Evolutionary conservation across 2,888 invertebrate genomes (phyloP).

Genomic region (Pycnomerus fuliginosus): DNA sequence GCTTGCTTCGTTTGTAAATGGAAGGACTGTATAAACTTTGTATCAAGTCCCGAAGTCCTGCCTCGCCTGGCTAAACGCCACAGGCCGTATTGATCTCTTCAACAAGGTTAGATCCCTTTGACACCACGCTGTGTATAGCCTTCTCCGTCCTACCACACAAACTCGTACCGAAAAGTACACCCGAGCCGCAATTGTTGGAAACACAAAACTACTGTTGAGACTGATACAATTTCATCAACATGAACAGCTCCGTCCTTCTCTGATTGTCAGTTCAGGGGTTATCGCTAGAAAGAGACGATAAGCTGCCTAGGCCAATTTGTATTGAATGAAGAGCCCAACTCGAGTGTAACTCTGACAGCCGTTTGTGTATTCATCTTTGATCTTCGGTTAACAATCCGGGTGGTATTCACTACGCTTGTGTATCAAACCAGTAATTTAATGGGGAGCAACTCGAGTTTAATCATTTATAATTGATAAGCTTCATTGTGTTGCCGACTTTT

Average conservation of each 20-base stretch:
- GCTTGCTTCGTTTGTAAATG: slow-evolving; percentile 31
- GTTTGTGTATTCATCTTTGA: slow-evolving; percentile 47
- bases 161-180: slow-evolving; percentile 22
- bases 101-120: slow-evolving; percentile 49
- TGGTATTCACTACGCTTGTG: slow-evolving; percentile 37
- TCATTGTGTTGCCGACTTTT: no score
- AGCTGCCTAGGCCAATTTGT: slow-evolving; percentile 30
- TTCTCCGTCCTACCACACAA: slow-evolving; percentile 37
- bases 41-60: slow-evolving; percentile 49
- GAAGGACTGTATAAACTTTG: slow-evolving; percentile 43
- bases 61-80: slow-evolving; percentile 49
- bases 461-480: slow-evolving; percentile 15
- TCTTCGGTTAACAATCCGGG: slow-evolving; percentile 45
- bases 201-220: slow-evolving; percentile 30
- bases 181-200: slow-evolving; percentile 26
- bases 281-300: slow-evolving; percentile 13
- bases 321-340: slow-evolving; percentile 34
- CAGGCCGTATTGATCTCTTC: slow-evolving; percentile 53
- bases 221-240: slow-evolving; percentile 32
- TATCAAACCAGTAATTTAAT: slow-evolving; percentile 35
- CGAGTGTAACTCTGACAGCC: slow-evolving; percentile 41
- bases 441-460: slow-evolving; percentile 25
- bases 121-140: slow-evolving; percentile 43
- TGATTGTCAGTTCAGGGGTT: background rate
- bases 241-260: slow-evolving; percentile 23